These are phyloP conservation scores for Coenonympha glycerion DNA, from an alignment of 2,888 invertebrate species.

Conservation along the genomic window DNA sequence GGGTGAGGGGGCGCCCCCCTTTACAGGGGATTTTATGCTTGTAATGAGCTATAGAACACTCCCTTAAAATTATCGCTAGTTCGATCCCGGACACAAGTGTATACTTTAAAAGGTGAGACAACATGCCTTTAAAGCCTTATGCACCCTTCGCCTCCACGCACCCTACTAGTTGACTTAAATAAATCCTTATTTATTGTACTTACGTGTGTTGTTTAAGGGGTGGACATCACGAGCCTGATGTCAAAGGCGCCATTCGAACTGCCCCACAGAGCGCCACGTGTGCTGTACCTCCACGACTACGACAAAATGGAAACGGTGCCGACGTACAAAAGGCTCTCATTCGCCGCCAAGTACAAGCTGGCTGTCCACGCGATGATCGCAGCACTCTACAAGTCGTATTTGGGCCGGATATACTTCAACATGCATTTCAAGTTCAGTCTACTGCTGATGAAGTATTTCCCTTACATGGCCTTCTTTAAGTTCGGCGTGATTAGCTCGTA, in stretches of 20 bases:
- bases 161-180: no score
- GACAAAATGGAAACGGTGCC: constrained; percentile 56
- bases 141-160: no score
- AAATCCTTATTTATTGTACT: not conserved
- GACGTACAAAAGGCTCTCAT: constrained; percentile 55
- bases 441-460: constrained; percentile 79
- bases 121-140: no score
- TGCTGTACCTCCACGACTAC: constrained; percentile 59
- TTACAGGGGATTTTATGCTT: no score
- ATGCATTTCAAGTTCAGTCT: constrained; percentile 74
- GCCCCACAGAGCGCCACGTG: constrained; percentile 39
- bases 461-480: constrained; percentile 80
- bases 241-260: constrained; percentile 43
- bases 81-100: no score
- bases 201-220: constrained; percentile 40
- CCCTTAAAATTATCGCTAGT: no score
- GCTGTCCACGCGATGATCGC: constrained; percentile 35
- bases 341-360: constrained; percentile 46
- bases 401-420: constrained; percentile 79
- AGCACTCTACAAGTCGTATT: constrained; percentile 53
- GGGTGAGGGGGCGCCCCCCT: no score
- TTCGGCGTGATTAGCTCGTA: constrained; percentile 79
- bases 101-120: no score
- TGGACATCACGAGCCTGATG: constrained; percentile 44
- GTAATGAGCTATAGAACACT: no score